phyloP scores from a whole-genome alignment of 2,888 invertebrate genomes.

The Nycteola revayana region DNA sequence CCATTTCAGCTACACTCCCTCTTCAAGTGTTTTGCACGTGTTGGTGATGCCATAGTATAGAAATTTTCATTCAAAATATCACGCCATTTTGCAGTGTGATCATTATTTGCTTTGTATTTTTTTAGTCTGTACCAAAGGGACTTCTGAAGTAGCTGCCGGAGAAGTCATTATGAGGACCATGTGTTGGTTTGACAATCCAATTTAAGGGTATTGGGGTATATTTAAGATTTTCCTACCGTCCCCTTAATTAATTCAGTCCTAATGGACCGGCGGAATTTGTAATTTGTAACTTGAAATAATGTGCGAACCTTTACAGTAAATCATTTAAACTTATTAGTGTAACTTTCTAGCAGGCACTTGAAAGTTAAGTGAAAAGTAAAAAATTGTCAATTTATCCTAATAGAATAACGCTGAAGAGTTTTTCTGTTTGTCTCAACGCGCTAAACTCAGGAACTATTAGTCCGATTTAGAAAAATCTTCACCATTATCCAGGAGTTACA shows the following conservation, averaged over 20 bases:
- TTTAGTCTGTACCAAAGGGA: slow-evolving; percentile 14
- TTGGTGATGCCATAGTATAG: slow-evolving; percentile 32
- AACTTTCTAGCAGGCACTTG: too few species aligned
- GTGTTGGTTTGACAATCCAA: slow-evolving; percentile 68
- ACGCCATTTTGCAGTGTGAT: slow-evolving; percentile 1
- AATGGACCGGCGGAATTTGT: slow-evolving; percentile 60
- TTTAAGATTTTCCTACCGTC: slow-evolving; percentile 57
- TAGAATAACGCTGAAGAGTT: too few species aligned
- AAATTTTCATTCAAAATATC: slow-evolving; percentile 9
- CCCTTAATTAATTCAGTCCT: slow-evolving; percentile 65
- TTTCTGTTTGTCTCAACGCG: not conserved
- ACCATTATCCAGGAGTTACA: too few species aligned
- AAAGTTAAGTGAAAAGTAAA: too few species aligned
- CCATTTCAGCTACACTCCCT: slow-evolving; percentile 59
- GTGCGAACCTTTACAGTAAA: slow-evolving; percentile 39
- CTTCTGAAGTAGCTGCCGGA: slow-evolving; percentile 13
- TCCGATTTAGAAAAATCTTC: not conserved
- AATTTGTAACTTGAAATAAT: slow-evolving; percentile 56
- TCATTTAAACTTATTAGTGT: not conserved
- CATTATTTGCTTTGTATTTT: not conserved
- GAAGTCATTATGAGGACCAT: slow-evolving; percentile 39
- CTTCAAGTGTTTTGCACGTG: slow-evolving; percentile 45
- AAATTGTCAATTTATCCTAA: too few species aligned
- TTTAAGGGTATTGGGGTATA: slow-evolving; percentile 53
- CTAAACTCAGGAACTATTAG: not conserved